Percentiles rank a stretch among this genome's conserved stretches.
Evolutionary conservation across 2,113 vertebrate genomes (phyloP).

Genomic region (Tympanuchus pallidicinctus): DNA sequence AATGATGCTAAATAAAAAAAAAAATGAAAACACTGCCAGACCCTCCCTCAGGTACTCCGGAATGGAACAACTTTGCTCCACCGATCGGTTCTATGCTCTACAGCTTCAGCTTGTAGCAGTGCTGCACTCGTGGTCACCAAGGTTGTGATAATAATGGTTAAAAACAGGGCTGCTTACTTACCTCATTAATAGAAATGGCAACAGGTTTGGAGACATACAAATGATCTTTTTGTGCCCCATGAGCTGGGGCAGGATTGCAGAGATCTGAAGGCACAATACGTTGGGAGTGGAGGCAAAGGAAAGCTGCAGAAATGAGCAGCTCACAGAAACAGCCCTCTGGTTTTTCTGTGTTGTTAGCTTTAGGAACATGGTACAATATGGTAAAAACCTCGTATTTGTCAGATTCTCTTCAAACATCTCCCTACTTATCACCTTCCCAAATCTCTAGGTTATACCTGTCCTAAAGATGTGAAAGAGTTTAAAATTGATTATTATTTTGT

Average conservation of each 20-base stretch:
- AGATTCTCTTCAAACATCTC: slow-evolving; percentile 14
- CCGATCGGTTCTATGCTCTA: background rate
- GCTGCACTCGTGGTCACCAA: background rate
- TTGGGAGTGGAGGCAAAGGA: background rate
- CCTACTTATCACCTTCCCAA: background rate
- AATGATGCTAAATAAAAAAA: background rate
- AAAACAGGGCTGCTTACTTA: background rate
- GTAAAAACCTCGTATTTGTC: slow-evolving; percentile 1
- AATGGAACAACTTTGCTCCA: background rate
- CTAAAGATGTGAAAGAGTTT: slow-evolving; percentile 9
- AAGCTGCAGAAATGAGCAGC: too few species aligned
- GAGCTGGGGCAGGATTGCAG: background rate
- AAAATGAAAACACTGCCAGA: fast-evolving
- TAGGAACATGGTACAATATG: background rate
- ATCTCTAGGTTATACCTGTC: slow-evolving; percentile 14
- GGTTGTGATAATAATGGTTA: background rate
- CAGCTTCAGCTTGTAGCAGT: background rate
- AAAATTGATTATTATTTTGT: background rate
- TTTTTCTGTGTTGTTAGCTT: background rate
- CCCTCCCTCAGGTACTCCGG: background rate
- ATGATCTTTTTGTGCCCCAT: background rate
- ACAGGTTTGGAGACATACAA: background rate
- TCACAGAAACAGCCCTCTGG: background rate
- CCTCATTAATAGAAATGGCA: background rate
- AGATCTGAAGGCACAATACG: background rate